Conservation (phyloP, 2,113 vertebrate species). For the Colius striatus region DNA sequence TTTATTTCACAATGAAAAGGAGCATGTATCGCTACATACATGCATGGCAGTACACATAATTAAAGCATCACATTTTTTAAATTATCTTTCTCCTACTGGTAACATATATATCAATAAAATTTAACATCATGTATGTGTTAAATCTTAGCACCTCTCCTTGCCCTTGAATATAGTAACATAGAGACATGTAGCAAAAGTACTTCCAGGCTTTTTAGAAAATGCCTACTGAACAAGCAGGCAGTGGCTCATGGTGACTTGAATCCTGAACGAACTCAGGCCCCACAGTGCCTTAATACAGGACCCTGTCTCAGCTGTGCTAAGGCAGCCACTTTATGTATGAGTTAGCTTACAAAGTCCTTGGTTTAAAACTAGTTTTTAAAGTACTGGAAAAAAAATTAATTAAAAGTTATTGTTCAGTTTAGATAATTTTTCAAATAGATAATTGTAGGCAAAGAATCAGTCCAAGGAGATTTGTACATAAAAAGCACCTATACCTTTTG, state of each 20-base stretch:
- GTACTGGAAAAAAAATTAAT: not conserved
- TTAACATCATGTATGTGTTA: not conserved
- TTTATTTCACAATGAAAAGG: not conserved
- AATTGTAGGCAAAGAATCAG: not conserved
- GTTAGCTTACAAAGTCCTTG: not conserved
- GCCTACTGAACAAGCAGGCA: not conserved
- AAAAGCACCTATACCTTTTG: not conserved
- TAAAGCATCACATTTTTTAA: not conserved
- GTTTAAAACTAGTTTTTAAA: not conserved
- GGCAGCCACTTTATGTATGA: not conserved
- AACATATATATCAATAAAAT: not conserved
- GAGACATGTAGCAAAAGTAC: not conserved
- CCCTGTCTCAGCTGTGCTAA: not conserved
- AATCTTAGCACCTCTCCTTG: conserved; percentile 1
- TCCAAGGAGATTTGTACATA: not conserved
- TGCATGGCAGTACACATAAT: not conserved
- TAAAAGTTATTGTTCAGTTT: not conserved
- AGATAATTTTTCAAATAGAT: not conserved
- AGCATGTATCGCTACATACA: not conserved
- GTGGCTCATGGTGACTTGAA: not conserved
- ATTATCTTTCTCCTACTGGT: not conserved
- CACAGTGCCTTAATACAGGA: not conserved
- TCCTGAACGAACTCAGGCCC: not conserved
- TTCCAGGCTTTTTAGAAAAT: not conserved
- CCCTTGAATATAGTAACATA: not conserved